These are phyloP conservation scores for Epiblema foenella DNA, from an alignment of 2,888 invertebrate species.

Conservation along the genomic window DNA sequence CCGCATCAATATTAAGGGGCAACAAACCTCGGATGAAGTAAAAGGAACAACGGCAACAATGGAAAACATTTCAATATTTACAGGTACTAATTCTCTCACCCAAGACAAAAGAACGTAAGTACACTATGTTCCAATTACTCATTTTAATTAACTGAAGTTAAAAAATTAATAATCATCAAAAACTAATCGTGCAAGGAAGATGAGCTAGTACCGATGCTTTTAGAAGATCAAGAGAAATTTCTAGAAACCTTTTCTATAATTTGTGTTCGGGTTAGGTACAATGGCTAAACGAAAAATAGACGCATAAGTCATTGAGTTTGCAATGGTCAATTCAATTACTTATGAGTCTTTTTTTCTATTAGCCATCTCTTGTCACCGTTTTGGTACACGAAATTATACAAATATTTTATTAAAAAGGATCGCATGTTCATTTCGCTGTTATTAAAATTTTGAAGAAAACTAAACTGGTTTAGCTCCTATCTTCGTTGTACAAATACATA, in stretches of 20 bases:
- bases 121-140: conserved; percentile 4
- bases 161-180: too few relatives aligned
- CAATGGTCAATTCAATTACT: not conserved
- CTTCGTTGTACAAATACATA: not conserved
- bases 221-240: not conserved
- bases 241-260: not conserved
- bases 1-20: conserved; percentile 20
- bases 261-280: not conserved
- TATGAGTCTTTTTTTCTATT: not conserved
- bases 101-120: not conserved
- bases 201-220: not conserved
- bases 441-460: not conserved
- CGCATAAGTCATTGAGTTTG: not conserved
- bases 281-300: too few relatives aligned
- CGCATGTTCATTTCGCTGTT: not conserved
- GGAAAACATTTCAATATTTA: not conserved
- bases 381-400: not conserved
- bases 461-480: not conserved
- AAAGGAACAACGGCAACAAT: not conserved
- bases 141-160: not conserved
- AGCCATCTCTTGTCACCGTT: not conserved
- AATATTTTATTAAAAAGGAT: not conserved
- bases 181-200: not conserved
- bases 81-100: not conserved
- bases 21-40: conserved; percentile 16